phyloP scores from a whole-genome alignment of 1,140 invertebrate genomes.

The Sitophilus oryzae region DNA sequence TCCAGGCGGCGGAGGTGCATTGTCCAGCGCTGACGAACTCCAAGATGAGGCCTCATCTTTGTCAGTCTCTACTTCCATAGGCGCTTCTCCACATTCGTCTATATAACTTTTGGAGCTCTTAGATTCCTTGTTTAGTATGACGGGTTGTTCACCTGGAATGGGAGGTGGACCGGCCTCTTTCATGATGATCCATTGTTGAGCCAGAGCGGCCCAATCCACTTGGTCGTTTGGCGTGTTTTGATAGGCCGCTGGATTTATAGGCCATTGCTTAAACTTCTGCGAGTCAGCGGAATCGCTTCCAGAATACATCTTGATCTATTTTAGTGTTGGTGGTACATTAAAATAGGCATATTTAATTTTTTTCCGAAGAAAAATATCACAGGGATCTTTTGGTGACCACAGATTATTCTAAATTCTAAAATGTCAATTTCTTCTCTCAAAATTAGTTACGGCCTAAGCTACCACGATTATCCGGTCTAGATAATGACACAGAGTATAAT shows the following conservation, averaged over 20 bases:
- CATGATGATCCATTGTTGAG: slow-evolving; percentile 97
- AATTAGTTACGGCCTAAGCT: too few relatives aligned
- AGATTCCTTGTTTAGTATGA: slow-evolving; percentile 22
- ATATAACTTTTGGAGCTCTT: slow-evolving; percentile 25
- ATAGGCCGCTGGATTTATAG: slow-evolving; percentile 60
- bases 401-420: too few relatives aligned
- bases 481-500: too few relatives aligned
- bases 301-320: slow-evolving; percentile 38
- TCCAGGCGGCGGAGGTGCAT: slow-evolving; percentile 34
- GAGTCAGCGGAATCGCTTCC: slow-evolving; percentile 41
- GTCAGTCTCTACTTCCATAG: slow-evolving; percentile 75
- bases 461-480: too few relatives aligned
- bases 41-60: slow-evolving; percentile 48
- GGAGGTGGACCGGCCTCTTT: slow-evolving; percentile 65
- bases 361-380: too few relatives aligned
- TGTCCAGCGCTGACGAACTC: slow-evolving; percentile 26
- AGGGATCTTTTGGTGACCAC: too few relatives aligned
- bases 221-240: slow-evolving; percentile 50
- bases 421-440: too few relatives aligned
- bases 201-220: slow-evolving; percentile 93
- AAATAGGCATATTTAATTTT: too few relatives aligned
- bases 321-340: too few relatives aligned
- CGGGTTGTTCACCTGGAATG: slow-evolving; percentile 44
- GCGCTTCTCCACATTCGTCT: slow-evolving; percentile 68
- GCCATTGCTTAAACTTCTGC: slow-evolving; percentile 64